Conservation (phyloP, 1,140 invertebrate species). For the Anastatus disparis region DNA sequence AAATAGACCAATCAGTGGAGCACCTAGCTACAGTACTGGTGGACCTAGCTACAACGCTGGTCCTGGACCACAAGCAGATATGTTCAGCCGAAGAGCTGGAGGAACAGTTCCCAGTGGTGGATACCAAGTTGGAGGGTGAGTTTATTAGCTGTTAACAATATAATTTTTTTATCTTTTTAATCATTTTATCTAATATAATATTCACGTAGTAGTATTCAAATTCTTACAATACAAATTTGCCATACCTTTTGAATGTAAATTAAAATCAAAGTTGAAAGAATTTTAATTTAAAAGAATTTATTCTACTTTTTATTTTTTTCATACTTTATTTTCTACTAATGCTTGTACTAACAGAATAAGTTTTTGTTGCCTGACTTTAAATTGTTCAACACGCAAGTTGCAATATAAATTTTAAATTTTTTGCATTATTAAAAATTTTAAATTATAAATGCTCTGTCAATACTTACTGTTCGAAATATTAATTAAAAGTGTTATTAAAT, state of each 20-base stretch:
- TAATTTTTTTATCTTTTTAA: neutral
- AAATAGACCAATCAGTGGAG: conserved; percentile 62
- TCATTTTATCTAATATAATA: neutral
- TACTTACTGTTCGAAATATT: neutral
- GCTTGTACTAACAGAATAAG: conserved; percentile 9
- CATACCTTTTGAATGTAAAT: too few relatives aligned
- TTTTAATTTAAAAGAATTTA: neutral
- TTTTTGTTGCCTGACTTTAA: neutral
- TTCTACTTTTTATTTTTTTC: neutral
- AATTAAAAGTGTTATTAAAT: too few relatives aligned
- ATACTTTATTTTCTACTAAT: neutral
- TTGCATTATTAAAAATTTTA: neutral
- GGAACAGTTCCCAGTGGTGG: conserved; percentile 61
- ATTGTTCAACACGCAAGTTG: neutral
- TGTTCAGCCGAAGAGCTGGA: conserved; percentile 65
- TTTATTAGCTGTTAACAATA: conserved; percentile 25
- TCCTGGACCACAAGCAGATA: conserved; percentile 63
- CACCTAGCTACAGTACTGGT: conserved; percentile 62
- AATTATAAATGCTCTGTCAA: too few relatives aligned
- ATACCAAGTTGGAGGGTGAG: conserved; percentile 64
- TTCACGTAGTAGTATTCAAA: neutral
- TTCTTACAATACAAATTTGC: too few relatives aligned
- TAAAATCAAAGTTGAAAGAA: neutral
- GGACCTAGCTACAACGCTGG: conserved; percentile 63
- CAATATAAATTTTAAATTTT: neutral